phyloP scores from a whole-genome alignment of 2,797 vertebrate genomes.

The Tympanoctomys barrerae region DNA sequence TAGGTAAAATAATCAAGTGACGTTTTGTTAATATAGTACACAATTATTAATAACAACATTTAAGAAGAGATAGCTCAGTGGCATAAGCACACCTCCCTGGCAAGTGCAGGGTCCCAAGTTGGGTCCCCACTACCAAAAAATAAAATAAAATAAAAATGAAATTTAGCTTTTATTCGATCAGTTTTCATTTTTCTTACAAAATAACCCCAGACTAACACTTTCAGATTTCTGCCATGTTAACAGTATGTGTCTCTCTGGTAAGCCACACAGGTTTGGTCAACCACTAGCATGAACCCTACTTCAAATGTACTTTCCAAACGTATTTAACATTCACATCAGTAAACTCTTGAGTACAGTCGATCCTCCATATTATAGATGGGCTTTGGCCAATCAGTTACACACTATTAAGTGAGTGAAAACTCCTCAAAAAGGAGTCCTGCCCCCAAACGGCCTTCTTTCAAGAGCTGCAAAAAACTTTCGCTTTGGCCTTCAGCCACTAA shows the following conservation, averaged over 20 bases:
- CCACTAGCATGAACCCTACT: neutral
- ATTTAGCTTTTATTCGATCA: neutral
- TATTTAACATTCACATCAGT: neutral
- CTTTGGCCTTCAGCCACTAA: neutral
- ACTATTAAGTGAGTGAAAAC: neutral
- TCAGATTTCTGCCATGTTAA: neutral
- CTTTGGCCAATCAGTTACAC: neutral
- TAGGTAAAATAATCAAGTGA: neutral
- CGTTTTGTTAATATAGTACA: neutral
- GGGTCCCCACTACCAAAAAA: too few species aligned
- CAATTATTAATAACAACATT: neutral
- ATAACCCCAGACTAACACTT: neutral
- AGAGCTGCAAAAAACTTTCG: neutral
- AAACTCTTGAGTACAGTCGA: neutral
- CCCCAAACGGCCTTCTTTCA: neutral
- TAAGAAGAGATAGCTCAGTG: too few species aligned
- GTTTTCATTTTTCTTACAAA: neutral
- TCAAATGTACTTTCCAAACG: neutral
- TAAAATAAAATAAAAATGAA: neutral
- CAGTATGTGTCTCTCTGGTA: neutral
- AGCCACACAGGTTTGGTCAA: neutral
- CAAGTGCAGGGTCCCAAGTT: too few species aligned
- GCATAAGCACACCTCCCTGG: too few species aligned
- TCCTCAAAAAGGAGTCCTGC: neutral
- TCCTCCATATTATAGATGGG: too few species aligned